These are phyloP conservation scores for Ophioninae sp. DNA, from an alignment of 2,888 invertebrate species.

Conservation along the genomic window DNA sequence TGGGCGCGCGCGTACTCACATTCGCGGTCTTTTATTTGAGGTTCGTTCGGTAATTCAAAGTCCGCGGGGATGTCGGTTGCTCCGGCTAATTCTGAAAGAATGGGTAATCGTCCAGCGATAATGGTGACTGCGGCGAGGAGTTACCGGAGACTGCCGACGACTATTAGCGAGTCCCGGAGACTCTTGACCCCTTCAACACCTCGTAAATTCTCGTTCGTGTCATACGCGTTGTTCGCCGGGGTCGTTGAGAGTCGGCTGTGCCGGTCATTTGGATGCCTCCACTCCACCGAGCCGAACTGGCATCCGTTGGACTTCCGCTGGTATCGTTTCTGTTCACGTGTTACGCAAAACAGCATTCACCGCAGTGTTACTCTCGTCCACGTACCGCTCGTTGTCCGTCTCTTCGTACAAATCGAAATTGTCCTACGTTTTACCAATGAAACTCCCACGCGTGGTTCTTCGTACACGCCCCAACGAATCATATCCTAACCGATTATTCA, in stretches of 20 bases:
- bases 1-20: conserved; percentile 34
- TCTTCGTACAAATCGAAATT: not conserved
- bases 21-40: conserved; percentile 48
- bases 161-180: conserved; percentile 44
- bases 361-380: conserved; percentile 1
- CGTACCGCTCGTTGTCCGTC: not conserved
- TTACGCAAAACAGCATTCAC: not conserved
- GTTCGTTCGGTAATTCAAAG: conserved; percentile 41
- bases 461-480: not conserved
- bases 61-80: conserved; percentile 69
- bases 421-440: not conserved
- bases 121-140: conserved; percentile 48
- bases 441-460: not conserved
- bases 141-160: conserved; percentile 4
- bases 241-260: conserved; percentile 24
- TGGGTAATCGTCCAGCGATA: conserved; percentile 72
- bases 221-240: conserved; percentile 5
- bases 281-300: not conserved
- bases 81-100: conserved; percentile 76
- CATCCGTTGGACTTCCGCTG: not conserved
- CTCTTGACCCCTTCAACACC: conserved; percentile 50
- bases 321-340: not conserved
- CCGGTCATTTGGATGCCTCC: conserved; percentile 1
- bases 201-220: conserved; percentile 18
- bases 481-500: not conserved